Base-by-base conservation (phyloP, 1,140 invertebrate genomes). In the Papilio helenus region DNA sequence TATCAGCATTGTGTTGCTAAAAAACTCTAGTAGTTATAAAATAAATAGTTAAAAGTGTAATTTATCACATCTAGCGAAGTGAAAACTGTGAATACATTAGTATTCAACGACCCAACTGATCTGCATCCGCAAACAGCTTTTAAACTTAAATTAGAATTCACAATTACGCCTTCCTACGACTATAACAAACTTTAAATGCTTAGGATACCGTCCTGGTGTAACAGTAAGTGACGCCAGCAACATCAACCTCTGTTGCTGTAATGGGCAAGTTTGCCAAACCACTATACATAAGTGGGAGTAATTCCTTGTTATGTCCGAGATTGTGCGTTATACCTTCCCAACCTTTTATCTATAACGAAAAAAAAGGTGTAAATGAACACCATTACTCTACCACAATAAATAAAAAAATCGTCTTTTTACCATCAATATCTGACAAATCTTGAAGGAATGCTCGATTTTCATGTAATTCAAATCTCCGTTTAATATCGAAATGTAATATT, bases 391-490 rank as follows among this genome's bases (percentile, higher is more conserved):
- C 51, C 18, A 55, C 18, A 3, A 55, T n/a, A n/a, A 20, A 9
- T 0, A 55, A n/a, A n/a, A 49, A 49, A 16, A 18, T 68, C 2
- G 0, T 34, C 3, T 65, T 29, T 29, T 16, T 34, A 16, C 3
- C 20, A 34, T 29, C 26, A 65, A 55, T 7, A 65, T 65, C 3
- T 7, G 23, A 29, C 1, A 14, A 65, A 65, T 65, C 14, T 65
- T 68, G 5, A 68, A 68, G 61, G 12, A 29, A 68, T 18, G 29
- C 12, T 34, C 61, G 58, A 68, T 68, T 68, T 29, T 68, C 26
- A 29, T 68, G 16, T 29, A 68, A 68, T 29, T 68, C 23, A 68
- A 68, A 68, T 68, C 23, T 68, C 23, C 61, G 61, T 68, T 68
- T 29, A 68, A 68, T 65, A 65, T 34, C 26, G 26, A 26, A 68